Conservation (phyloP, 1,140 invertebrate genomes). For the Lordiphosa collinella region DNA sequence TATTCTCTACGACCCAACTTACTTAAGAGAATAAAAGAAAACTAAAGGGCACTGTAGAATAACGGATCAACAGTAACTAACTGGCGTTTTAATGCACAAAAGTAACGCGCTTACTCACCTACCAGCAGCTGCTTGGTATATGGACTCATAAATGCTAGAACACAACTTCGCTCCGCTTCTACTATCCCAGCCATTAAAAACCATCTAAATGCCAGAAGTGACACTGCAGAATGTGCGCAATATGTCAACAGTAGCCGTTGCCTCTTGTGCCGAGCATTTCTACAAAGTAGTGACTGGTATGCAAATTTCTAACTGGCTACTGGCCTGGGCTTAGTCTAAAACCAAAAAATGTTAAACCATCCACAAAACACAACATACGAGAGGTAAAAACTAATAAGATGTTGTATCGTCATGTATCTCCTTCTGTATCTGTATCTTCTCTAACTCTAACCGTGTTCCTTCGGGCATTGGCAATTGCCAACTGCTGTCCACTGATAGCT, state of each 20-base stretch:
- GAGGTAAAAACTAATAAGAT: conserved; percentile 72
- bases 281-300: conserved; percentile 3
- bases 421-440: conserved; percentile 35
- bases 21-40: no score
- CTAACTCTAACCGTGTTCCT: conserved; percentile 12
- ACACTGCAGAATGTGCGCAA: conserved; percentile 4
- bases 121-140: no score
- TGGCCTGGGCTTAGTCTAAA: not conserved
- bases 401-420: conserved; percentile 60
- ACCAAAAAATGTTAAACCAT: not conserved
- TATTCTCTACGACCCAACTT: no score
- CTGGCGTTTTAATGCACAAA: no score
- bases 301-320: conserved; percentile 11
- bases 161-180: no score
- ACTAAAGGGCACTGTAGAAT: no score
- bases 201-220: not conserved
- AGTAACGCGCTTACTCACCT: no score
- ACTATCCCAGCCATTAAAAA: no score
- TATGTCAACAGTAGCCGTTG: conserved; percentile 9
- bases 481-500: conserved; percentile 55
- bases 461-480: conserved; percentile 20
- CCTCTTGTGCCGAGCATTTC: not conserved
- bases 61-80: no score
- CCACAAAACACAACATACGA: not conserved
- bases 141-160: no score